Conservation (phyloP, 2,888 invertebrate genomes). For the Apamea crenata region DNA sequence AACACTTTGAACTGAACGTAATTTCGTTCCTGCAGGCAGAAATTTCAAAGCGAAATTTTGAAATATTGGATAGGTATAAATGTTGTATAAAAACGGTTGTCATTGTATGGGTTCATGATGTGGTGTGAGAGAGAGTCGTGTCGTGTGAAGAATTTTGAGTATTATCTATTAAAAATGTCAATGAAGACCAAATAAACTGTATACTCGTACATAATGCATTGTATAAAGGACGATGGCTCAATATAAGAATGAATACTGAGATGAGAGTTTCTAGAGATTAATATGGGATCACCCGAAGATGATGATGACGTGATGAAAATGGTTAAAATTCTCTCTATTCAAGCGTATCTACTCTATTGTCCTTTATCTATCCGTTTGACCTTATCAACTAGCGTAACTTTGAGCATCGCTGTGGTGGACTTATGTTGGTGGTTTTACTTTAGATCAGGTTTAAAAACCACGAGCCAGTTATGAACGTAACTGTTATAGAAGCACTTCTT, state of each 20-base stretch:
- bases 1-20: constrained; percentile 8
- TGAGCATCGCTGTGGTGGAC: neutral
- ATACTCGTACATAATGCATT: neutral
- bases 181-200: neutral
- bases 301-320: neutral
- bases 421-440: neutral
- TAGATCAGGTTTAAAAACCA: neutral
- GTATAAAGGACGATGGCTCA: neutral
- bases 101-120: neutral
- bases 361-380: neutral
- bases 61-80: neutral
- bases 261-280: neutral
- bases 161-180: neutral
- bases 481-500: neutral
- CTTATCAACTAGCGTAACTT: neutral
- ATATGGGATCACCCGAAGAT: neutral
- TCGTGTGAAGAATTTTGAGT: neutral
- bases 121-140: neutral
- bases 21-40: neutral
- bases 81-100: neutral
- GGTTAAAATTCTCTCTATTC: neutral
- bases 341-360: neutral
- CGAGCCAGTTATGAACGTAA: neutral
- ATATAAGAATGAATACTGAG: neutral
- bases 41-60: neutral